These are phyloP conservation scores for Limnephilus auricula DNA, from an alignment of 2,888 invertebrate species.

Conservation along the genomic window DNA sequence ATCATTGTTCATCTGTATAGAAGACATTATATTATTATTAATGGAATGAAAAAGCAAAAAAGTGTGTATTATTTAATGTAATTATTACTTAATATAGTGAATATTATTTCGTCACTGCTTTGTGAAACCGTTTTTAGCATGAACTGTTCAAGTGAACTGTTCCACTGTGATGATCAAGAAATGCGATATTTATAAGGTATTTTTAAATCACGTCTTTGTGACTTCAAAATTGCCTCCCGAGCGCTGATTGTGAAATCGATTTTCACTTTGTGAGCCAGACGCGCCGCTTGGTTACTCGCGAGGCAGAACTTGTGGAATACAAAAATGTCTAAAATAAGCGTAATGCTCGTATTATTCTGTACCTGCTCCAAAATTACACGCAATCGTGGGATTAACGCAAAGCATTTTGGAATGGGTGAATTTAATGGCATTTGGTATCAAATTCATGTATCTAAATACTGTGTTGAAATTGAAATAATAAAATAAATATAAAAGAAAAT, in stretches of 20 bases:
- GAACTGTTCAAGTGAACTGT: neutral
- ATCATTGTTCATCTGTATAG: too few relatives aligned
- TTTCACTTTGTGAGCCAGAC: constrained; percentile 50
- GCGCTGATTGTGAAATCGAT: constrained; percentile 56
- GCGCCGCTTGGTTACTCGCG: neutral
- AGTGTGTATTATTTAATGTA: too few relatives aligned
- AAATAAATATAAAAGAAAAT: too few relatives aligned
- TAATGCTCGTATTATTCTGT: neutral
- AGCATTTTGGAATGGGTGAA: neutral
- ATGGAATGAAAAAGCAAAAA: too few relatives aligned
- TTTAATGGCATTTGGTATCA: neutral
- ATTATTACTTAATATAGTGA: neutral
- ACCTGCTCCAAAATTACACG: neutral
- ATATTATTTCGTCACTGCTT: neutral
- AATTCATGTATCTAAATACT: too few relatives aligned
- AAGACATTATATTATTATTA: too few relatives aligned
- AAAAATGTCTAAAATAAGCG: constrained; percentile 17
- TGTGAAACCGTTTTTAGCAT: neutral
- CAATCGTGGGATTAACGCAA: neutral
- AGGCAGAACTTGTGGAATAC: neutral
- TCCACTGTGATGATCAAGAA: neutral
- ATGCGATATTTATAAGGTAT: neutral
- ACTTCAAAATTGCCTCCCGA: constrained; percentile 40
- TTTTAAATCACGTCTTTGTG: constrained; percentile 10
- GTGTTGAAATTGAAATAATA: too few relatives aligned